Conservation (phyloP, 2,113 vertebrate species). For the Variabilichromis moorii region DNA sequence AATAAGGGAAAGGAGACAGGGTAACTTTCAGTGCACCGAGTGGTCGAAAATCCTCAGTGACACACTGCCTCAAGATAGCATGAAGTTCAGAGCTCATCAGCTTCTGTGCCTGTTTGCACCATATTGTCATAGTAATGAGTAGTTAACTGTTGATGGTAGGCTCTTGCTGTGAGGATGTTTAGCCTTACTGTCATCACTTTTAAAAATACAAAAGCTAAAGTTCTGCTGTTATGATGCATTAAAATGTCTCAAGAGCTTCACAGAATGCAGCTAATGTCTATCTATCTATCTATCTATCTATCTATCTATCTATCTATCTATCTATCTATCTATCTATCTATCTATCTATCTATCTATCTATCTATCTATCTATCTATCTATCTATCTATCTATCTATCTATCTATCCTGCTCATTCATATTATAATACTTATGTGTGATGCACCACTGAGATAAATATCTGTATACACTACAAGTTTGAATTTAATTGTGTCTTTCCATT, state of each 20-base stretch:
- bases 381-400: too few relatives aligned
- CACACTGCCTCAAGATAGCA: not conserved
- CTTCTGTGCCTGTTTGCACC: not conserved
- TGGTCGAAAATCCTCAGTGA: not conserved
- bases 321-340: not conserved
- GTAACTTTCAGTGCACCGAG: not conserved
- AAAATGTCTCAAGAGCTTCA: not conserved
- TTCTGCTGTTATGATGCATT: not conserved
- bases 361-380: too few relatives aligned
- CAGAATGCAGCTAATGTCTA: not conserved
- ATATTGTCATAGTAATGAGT: not conserved
- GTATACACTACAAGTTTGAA: not conserved
- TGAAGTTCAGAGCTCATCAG: not conserved
- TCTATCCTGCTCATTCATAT: not conserved
- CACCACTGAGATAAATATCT: not conserved
- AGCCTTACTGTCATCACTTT: not conserved
- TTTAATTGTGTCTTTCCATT: not conserved
- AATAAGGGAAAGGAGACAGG: not conserved
- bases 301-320: too few relatives aligned
- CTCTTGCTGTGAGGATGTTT: not conserved
- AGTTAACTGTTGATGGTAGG: not conserved
- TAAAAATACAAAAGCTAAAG: not conserved
- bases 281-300: not conserved
- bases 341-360: not conserved
- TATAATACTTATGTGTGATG: not conserved